These are phyloP conservation scores for Arctopsyche grandis DNA, from an alignment of 1,140 invertebrate genomes.

Conservation along the genomic window DNA sequence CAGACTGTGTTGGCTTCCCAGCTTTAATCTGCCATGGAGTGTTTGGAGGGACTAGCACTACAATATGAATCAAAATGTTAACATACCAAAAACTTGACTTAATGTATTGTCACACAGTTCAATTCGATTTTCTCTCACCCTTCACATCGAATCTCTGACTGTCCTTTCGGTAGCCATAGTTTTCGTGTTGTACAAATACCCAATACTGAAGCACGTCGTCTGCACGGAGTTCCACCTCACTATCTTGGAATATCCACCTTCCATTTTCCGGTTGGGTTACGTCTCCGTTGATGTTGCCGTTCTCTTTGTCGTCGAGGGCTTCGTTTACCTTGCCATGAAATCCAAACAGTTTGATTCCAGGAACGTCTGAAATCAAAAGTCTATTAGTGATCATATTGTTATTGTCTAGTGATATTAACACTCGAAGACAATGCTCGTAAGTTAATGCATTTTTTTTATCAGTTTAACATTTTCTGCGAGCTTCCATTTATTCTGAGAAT, in stretches of 20 bases:
- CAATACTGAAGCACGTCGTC: constrained; percentile 57
- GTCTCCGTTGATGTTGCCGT: constrained; percentile 55
- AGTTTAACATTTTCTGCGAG: too few species aligned
- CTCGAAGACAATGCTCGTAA: neutral
- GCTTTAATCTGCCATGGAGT: constrained; percentile 1
- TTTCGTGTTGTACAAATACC: constrained; percentile 57
- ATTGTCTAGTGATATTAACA: neutral
- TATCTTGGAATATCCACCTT: constrained; percentile 55
- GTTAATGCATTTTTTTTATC: neutral
- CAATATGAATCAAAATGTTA: neutral
- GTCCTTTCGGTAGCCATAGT: constrained; percentile 56
- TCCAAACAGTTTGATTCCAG: constrained; percentile 56
- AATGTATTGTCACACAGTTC: neutral
- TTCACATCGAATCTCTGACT: constrained; percentile 54
- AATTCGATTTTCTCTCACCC: constrained; percentile 32
- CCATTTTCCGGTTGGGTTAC: constrained; percentile 49
- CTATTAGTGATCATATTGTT: constrained; percentile 35
- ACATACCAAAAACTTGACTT: neutral
- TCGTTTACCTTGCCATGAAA: constrained; percentile 58
- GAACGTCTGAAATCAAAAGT: constrained; percentile 53
- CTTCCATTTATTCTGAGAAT: too few species aligned
- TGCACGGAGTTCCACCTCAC: constrained; percentile 50
- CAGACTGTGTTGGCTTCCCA: neutral
- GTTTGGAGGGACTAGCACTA: constrained; percentile 12
- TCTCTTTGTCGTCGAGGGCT: constrained; percentile 51